Base-by-base conservation (phyloP, 2,797 vertebrate species). In the Alauda arvensis region DNA sequence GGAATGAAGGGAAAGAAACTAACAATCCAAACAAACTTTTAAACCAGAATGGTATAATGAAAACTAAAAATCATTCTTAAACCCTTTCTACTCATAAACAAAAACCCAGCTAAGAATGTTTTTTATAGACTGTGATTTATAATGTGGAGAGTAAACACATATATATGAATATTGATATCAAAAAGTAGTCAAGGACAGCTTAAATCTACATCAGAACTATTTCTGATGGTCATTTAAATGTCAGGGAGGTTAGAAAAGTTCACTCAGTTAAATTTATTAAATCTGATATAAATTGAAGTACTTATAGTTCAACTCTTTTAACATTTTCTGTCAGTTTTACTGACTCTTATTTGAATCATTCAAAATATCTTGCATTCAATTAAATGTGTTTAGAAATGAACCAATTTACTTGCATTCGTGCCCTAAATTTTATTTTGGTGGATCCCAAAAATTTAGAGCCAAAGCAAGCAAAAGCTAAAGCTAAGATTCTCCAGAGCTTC, bases 81-180 rank as follows among this genome's bases (percentile, higher is more conserved):
- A 26, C 1, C 1, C 4, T 49, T 77, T 59, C 48, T 61, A 69
- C 14, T 4, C 8, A 46, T 48, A 21, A 43, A 40, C 26, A 72
- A 71, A 25, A 1, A 26, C 0, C 5, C 42, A 26, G 8, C 26
- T 26, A 49, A 74, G 1, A 39, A 20, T 33, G 12, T 1, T 6
- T 3, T 62, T 67, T 63, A 8, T 40, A 61, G 24, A 23, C 18
- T 43, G n/a, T 8, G 3, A 33, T 65, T 83, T 77, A 15, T 33
- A 40, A 43, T 18, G 10, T 21, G 29, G 13, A 29, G 12, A 68
- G 13, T n/a, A 18, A 72, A 86, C 23, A 4, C 33, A 43, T 7
- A 18, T 13, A 14, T 3, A 37, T 71, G 53, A 77, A 48, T 10
- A 17, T 9, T 31, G 21, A 12, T 33, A 55, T 29, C 18, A 42